Evolutionary conservation across 2,888 invertebrate genomes (phyloP), one percentile per base, ranked within the genome.

Genomic region (Eupithecia tripunctaria): DNA sequence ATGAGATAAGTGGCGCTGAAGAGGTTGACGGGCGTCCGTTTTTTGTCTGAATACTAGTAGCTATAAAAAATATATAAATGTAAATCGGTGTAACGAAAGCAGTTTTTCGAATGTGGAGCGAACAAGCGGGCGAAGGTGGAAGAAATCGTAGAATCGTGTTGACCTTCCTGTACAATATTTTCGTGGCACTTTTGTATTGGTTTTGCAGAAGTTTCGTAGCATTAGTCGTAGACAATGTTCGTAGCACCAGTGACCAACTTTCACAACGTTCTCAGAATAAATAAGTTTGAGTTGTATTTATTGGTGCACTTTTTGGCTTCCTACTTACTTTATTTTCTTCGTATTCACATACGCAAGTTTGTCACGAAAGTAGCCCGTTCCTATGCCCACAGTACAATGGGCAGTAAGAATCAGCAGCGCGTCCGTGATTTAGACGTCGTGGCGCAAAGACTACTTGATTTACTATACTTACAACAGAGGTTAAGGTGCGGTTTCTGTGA

Each of bases 361-460:
- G 27, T 14, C 6, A 14, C 29, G 27, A 60, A 5, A 1, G 29
- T 7, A 60, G 29, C 18, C 59, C 27, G 15, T 60, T 10, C 59
- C 7, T 6, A n/a, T n/a, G 14, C 15, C 0, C 5, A 5, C 5
- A 29, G 29, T 15, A 27, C 25, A 56, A 25, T 59, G 27, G 59
- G 4, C n/a, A 21, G 8, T 68, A 70, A 51, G 73, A 73, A 67
- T 70, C 64, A 73, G 73, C 67, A 67, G 41, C 63, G n/a, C 62
- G 62, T 29, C 65, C 56, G 71, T 74, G 73, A 74, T 71, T 65
- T 21, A 71, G 70, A 68, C 65, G 68, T 43, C 18, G 14, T 68
- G 5, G 60, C n/a, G 70, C 73, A 68, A 74, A 51, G 73, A 74
- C 59, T 74, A 21, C 70, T 38, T 74, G 73, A 74, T 74, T 74